phyloP scores from a whole-genome alignment of 2,113 vertebrate genomes.

The Charadrius vociferus region DNA sequence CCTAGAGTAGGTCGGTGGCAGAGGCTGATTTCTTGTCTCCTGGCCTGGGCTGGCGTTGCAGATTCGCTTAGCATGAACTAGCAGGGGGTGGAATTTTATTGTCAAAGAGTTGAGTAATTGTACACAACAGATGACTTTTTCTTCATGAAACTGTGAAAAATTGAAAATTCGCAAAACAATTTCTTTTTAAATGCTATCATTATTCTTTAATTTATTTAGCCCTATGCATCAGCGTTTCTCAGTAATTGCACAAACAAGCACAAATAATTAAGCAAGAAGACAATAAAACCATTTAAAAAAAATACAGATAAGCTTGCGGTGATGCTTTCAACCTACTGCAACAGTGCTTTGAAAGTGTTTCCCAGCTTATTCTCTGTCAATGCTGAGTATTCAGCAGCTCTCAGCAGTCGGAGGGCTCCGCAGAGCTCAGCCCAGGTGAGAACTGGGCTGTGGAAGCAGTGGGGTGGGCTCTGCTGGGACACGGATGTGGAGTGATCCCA shows the following conservation, averaged over 20 bases:
- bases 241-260: constrained; percentile 28
- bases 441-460: not conserved
- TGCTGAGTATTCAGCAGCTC: not conserved
- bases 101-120: not conserved
- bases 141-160: constrained; percentile 15
- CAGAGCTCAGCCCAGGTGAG: not conserved
- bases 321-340: not conserved
- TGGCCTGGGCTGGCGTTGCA: not conserved
- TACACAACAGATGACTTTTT: not conserved
- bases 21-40: not conserved
- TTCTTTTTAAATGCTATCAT: not conserved
- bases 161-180: not conserved
- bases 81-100: not conserved
- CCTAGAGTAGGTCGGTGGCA: not conserved
- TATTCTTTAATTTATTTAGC: constrained; percentile 52
- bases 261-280: constrained; percentile 19
- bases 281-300: not conserved
- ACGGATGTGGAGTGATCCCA: not conserved
- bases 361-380: not conserved
- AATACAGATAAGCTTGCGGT: not conserved
- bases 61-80: not conserved
- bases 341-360: not conserved
- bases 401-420: not conserved
- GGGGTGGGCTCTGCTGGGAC: not conserved
- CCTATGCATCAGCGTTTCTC: not conserved